Base-by-base conservation (phyloP, 2,797 vertebrate species). In the Molossus molossus region DNA sequence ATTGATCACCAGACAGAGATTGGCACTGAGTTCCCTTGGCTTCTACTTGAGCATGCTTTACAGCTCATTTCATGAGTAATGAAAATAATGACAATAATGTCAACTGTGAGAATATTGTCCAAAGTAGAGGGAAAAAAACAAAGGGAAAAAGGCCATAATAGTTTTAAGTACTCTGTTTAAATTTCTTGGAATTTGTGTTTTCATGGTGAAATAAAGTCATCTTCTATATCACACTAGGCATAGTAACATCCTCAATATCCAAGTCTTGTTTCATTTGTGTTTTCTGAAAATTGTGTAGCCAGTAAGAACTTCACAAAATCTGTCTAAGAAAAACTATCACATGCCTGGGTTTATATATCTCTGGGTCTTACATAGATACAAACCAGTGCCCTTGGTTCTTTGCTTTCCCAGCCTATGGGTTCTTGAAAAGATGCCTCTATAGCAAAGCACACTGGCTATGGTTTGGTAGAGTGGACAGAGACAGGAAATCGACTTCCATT, bases 31-130 rank as follows among this genome's bases (percentile, higher is more conserved):
- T 67, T 77, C n/a, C 57, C 65, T 85, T 64, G 57, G 79, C 53
- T 81, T 97, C 95, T 69, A 50, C 27, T 84, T 53, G 69, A 94
- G 23, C 17, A 20, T 81, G 58, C 12, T 72, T 4, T 53, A 73
- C 4, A 45, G 29, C 86, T 96, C 92, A 95, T 96, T 97, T 95
- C 87, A 87, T 57, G 85, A 97, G 76, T 89, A 94, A 88, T 96
- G 92, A 86, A 94, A 87, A 76, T 79, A 93, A 75, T 82, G 88
- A 93, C 73, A 57, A 33, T 88, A 86, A 95, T 60, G 62, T 84
- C 76, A 84, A 77, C 58, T 72, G 1, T 70, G 20, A 96, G 60
- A 72, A n/a, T 55, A 53, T 14, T 45, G 25, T 80, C 69, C 70
- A 87, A 83, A 93, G 9, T 20, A 62, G 45, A 95, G 77, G 77